Base-by-base conservation (phyloP, 1,140 invertebrate species). In the Bombyx mandarina region DNA sequence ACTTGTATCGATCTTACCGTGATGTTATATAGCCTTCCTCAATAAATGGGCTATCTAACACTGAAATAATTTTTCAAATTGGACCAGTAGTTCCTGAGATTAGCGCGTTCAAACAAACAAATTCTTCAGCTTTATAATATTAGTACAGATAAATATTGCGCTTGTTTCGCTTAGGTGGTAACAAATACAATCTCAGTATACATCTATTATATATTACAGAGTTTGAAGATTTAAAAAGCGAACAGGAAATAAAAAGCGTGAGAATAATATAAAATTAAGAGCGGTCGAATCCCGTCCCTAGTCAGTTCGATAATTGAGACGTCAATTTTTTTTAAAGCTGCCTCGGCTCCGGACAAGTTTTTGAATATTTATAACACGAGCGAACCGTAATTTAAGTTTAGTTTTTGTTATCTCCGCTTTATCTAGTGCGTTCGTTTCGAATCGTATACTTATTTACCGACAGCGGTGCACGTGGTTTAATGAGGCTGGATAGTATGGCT, bases 321-420 rank as follows among this genome's bases (percentile, higher is more conserved):
- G 79, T 86, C 80, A 83, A 75, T 75, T 83, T 85, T 85, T 86
- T 83, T 35, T 67, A 61, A 69, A 66, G 52, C 57, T 54, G 54
- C 46, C 54, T 54, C 69, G 58, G 57, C 49, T 49, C 59, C 67
- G 49, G 63, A 63, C 66, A 56, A 63, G 68, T 74, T 71, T 77
- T 79, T 82, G 72, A 83, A 83, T 85, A 82, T 83, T 83, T 82
- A 86, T 86, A 79, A 82, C 69, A 64, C 68, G 73, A 77, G 67
- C 65, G 71, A 69, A 60, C 71, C 71, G 75, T 83, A 82, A 82
- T 82, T 82, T 81, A 76, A 75, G 53, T 75, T 79, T 73, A 76
- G 69, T 75, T 77, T 77, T 80, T 67, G 72, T 82, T 82, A 83
- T 83, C 80, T 78, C 44, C 58, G 54, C 63, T 77, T 73, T 79